A percentile compares a stretch with the other conserved stretches of the same genome.
Evolutionary conservation across 92 coral and sea anemone species (phyloP).

Genomic region (Galaxea fascicularis): DNA sequence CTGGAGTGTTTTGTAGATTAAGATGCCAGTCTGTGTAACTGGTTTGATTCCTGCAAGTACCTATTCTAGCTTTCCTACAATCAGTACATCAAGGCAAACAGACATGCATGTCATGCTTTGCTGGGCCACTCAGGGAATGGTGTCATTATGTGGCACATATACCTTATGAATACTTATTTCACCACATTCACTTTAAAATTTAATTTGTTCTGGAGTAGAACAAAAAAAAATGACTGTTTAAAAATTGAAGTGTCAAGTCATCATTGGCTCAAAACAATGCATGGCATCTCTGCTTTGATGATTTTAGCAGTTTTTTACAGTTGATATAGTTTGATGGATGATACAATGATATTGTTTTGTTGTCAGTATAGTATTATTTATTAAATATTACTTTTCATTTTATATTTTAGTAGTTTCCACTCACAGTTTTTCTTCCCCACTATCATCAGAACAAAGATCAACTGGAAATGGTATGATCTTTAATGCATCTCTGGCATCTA

Average conservation of each 20-base stretch:
- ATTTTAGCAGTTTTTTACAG: background rate
- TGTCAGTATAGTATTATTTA: background rate
- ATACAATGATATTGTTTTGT: background rate
- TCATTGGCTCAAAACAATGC: background rate
- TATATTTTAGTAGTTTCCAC: slow-evolving; percentile 1
- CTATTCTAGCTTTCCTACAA: no score
- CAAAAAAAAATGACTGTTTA: background rate
- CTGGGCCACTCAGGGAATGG: background rate
- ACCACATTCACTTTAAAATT: no score
- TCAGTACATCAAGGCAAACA: background rate
- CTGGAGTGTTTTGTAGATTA: background rate
- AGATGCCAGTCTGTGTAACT: background rate
- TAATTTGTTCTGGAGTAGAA: no score
- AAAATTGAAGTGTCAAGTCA: background rate
- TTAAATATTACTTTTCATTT: background rate
- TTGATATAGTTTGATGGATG: no score
- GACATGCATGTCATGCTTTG: background rate
- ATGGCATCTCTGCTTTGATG: background rate
- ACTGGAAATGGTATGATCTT: slow-evolving; percentile 6
- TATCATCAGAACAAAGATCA: background rate
- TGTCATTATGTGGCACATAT: background rate
- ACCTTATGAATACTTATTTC: background rate
- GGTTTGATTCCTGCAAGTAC: background rate
- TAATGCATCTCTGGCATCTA: background rate
- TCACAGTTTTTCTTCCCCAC: background rate